Conservation (phyloP, 1,140 invertebrate species). For the Drosophila repleta region DNA sequence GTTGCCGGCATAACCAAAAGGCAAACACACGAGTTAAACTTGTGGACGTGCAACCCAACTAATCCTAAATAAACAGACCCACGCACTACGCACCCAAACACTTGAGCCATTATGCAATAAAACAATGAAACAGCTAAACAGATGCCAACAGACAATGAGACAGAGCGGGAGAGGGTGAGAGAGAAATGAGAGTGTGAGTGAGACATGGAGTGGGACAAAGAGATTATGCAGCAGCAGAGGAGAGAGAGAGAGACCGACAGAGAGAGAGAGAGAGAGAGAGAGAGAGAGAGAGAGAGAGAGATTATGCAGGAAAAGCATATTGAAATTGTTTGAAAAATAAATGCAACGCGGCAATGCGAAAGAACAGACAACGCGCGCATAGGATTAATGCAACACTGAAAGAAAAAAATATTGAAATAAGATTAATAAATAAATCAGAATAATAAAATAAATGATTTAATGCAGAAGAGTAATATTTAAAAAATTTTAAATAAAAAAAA, state of each 20-base stretch:
- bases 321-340: conserved; percentile 82
- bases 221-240: conserved; percentile 43
- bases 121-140: conserved; percentile 52
- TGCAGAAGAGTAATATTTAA: too few relatives aligned
- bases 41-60: conserved; percentile 44
- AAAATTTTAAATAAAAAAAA: too few relatives aligned
- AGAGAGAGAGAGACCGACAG: conserved; percentile 9
- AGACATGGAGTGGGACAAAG: neutral
- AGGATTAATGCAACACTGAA: conserved; percentile 52
- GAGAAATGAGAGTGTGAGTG: neutral
- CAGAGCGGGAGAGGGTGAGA: conserved; percentile 4
- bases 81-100: conserved; percentile 47
- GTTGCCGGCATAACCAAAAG: conserved; percentile 35
- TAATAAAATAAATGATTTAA: too few relatives aligned
- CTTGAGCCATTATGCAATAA: conserved; percentile 78
- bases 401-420: neutral
- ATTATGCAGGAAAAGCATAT: conserved; percentile 63
- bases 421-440: too few relatives aligned
- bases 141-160: conserved; percentile 8
- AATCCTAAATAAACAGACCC: conserved; percentile 75
- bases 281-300: conserved; percentile 7
- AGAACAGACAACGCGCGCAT: conserved; percentile 9
- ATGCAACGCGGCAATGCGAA: conserved; percentile 53
- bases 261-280: conserved; percentile 10
- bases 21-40: conserved; percentile 63